These are phyloP conservation scores for Neomorphus geoffroyi DNA, from an alignment of 2,797 vertebrate species.

Conservation along the genomic window DNA sequence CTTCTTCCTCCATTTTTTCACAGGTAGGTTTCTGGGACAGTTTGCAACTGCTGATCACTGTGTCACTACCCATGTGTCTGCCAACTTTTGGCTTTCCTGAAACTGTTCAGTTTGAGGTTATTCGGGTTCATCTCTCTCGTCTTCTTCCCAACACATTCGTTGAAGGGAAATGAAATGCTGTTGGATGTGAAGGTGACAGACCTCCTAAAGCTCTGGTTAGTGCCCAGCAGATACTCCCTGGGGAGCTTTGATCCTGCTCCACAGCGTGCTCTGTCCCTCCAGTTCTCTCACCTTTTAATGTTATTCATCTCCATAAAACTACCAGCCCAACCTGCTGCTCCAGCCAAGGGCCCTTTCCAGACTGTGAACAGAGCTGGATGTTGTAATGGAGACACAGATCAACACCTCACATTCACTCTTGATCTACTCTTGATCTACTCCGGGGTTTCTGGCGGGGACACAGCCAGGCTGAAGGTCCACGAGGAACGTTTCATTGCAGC, in stretches of 20 bases:
- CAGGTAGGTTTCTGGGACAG: fast-evolving
- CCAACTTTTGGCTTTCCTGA: neutral
- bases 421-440: neutral
- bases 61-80: fast-evolving
- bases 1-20: neutral
- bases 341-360: conserved; percentile 3
- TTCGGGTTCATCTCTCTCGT: neutral
- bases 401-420: neutral
- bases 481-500: neutral
- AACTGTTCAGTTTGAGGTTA: neutral
- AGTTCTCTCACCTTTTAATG: conserved; percentile 16
- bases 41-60: neutral
- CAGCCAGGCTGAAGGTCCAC: neutral
- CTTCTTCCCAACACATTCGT: neutral
- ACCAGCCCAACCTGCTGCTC: neutral
- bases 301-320: neutral
- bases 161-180: neutral
- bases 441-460: neutral
- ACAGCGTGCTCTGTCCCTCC: neutral
- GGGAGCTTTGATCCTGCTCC: neutral
- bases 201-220: neutral
- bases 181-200: neutral
- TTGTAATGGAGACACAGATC: neutral
- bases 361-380: neutral
- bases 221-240: neutral